Evolutionary conservation across 1,140 invertebrate genomes (phyloP).

Genomic region (Bemisia tabaci): DNA sequence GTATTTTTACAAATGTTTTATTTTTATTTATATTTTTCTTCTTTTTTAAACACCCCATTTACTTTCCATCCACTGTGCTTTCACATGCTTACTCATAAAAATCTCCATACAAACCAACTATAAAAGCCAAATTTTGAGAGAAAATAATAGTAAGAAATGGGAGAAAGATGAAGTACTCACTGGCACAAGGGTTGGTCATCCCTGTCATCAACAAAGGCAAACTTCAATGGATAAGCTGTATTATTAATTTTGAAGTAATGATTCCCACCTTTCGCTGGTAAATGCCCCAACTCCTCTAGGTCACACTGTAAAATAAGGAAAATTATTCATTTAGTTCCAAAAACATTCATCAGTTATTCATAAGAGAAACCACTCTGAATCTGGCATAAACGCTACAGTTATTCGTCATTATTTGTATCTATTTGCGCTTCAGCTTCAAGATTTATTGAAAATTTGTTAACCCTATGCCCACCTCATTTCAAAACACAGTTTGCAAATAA

Average conservation of each 20-base stretch:
- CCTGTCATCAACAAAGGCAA: not conserved
- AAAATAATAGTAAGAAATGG: not conserved
- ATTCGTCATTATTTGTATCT: not conserved
- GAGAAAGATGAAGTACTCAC: not conserved
- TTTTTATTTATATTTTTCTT: not conserved
- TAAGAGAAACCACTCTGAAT: no score
- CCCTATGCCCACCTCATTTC: not conserved
- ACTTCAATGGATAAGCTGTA: not conserved
- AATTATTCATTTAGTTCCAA: no score
- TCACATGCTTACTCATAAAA: no score
- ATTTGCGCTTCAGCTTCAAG: not conserved
- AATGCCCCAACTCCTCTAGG: not conserved
- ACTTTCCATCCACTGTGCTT: no score
- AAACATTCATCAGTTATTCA: no score
- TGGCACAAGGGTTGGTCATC: not conserved
- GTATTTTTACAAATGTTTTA: no score
- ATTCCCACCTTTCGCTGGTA: not conserved
- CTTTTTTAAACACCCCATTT: not conserved
- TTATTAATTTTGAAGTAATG: not conserved
- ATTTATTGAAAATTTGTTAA: not conserved
- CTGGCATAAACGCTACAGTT: not conserved
- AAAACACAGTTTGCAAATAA: not conserved
- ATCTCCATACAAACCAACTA: not conserved
- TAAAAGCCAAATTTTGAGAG: not conserved
- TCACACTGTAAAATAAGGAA: not conserved